These are phyloP conservation scores for Muschampia plurimacula DNA, from an alignment of 2,888 invertebrate species.

Conservation along the genomic window DNA sequence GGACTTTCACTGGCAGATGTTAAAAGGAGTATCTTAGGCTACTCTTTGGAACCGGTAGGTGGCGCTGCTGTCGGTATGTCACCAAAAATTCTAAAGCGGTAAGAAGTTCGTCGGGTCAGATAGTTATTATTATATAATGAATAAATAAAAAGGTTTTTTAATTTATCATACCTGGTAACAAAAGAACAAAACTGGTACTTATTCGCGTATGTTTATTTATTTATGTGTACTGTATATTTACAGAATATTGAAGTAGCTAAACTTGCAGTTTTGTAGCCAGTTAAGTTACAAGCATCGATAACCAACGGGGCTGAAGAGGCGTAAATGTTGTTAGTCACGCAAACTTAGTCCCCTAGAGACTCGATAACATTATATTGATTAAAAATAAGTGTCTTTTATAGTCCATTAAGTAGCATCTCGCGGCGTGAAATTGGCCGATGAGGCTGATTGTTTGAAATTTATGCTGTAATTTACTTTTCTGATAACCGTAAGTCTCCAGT, in stretches of 20 bases:
- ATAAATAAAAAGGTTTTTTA: neutral
- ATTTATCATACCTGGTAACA: neutral
- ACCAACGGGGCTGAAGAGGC: conserved; percentile 37
- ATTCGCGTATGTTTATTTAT: neutral
- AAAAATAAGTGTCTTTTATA: conserved; percentile 52
- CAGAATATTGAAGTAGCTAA: conserved; percentile 14
- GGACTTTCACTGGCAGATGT: too few species aligned
- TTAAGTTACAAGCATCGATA: conserved; percentile 33
- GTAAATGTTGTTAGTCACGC: conserved; percentile 69
- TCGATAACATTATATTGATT: conserved; percentile 62
- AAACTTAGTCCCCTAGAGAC: conserved; percentile 48
- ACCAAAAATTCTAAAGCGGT: too few species aligned
- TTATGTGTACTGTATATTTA: neutral
- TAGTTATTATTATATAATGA: neutral
- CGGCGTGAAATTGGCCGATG: conserved; percentile 2
- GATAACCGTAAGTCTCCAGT: conserved; percentile 7
- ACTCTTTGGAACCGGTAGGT: too few species aligned
- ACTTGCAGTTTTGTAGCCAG: conserved; percentile 31
- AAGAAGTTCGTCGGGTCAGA: too few species aligned
- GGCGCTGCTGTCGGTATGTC: too few species aligned
- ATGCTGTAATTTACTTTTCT: conserved; percentile 12
- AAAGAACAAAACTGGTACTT: neutral
- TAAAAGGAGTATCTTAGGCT: too few species aligned
- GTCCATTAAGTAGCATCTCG: conserved; percentile 30
- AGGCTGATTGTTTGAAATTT: conserved; percentile 22